Evolutionary conservation across 2,113 vertebrate species (phyloP).

Genomic region (Hyperoodon ampullatus): DNA sequence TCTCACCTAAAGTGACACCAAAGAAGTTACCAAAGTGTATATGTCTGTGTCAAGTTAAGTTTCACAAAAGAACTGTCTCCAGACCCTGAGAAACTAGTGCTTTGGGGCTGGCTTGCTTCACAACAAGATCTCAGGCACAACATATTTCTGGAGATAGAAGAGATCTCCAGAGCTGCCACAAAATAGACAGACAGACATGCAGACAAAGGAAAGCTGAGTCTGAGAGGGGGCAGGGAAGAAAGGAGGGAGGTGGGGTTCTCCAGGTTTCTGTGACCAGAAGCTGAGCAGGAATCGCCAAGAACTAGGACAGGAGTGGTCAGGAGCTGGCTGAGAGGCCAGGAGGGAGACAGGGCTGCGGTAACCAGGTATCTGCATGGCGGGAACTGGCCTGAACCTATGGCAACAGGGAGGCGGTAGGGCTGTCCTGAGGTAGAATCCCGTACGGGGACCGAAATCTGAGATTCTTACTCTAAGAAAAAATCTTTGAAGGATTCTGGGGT

Average conservation of each 20-base stretch:
- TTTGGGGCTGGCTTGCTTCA: too few relatives aligned
- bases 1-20: background rate
- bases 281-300: background rate
- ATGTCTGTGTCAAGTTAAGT: background rate
- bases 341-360: background rate
- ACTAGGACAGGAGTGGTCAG: too few relatives aligned
- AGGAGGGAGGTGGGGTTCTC: background rate
- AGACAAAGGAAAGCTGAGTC: background rate
- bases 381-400: background rate
- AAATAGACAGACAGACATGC: background rate
- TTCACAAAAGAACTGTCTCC: background rate
- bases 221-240: fast-evolving
- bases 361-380: background rate
- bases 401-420: fast-evolving
- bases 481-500: background rate
- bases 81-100: background rate
- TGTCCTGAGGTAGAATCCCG: background rate
- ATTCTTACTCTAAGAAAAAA: background rate
- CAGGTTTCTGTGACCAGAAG: background rate
- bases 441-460: fast-evolving
- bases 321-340: background rate
- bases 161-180: background rate
- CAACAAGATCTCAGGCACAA: background rate
- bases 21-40: background rate
- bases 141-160: background rate